These are phyloP conservation scores for Ceratoteleas bidentatus DNA, from an alignment of 1,140 invertebrate genomes.

Conservation along the genomic window DNA sequence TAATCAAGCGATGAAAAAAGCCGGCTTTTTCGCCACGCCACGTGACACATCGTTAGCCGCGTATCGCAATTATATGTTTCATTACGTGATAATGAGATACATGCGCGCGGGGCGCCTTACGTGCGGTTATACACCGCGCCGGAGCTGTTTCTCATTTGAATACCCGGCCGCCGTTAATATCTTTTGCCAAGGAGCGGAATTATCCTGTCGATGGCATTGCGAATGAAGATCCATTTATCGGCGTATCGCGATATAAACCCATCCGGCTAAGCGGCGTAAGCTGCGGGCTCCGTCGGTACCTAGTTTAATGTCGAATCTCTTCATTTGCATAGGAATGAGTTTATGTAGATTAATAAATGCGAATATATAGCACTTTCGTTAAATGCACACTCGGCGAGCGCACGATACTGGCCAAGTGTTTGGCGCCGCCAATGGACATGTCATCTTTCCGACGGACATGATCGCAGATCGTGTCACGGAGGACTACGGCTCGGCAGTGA, in stretches of 20 bases:
- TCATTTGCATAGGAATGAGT: constrained; percentile 81
- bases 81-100: constrained; percentile 39
- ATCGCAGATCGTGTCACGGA: constrained; percentile 18
- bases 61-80: constrained; percentile 31
- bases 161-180: constrained; percentile 54
- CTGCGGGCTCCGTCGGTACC: constrained; percentile 64
- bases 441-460: constrained; percentile 28
- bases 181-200: constrained; percentile 64
- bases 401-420: constrained; percentile 40
- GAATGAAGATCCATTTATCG: constrained; percentile 72
- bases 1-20: too few relatives aligned
- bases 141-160: constrained; percentile 53
- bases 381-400: constrained; percentile 38
- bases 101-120: constrained; percentile 20
- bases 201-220: constrained; percentile 72
- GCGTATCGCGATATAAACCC: constrained; percentile 68
- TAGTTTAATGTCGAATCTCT: constrained; percentile 76
- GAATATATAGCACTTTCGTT: constrained; percentile 69
- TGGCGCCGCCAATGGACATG: constrained; percentile 45
- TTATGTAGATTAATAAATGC: constrained; percentile 81
- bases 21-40: neutral
- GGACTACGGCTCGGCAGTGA: neutral
- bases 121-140: constrained; percentile 18
- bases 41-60: constrained; percentile 16
- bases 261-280: constrained; percentile 66